Conservation (phyloP, 30 jellyfish, hydroid and myxozoan genomes). For the Aurelia aurita region DNA sequence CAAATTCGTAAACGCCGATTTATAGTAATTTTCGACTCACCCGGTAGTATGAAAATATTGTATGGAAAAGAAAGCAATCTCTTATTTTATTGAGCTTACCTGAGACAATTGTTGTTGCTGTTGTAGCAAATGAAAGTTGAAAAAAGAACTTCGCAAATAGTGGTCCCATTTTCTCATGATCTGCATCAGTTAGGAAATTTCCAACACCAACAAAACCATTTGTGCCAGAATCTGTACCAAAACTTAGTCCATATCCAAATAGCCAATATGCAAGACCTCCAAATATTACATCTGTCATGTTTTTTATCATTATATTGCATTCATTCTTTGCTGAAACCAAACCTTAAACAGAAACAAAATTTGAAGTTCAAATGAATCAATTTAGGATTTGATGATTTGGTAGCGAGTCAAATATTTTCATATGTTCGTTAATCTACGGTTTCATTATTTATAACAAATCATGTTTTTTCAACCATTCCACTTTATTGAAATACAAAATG, state of each 20-base stretch:
- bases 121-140: constrained; percentile 92
- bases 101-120: constrained; percentile 92
- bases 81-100: constrained; percentile 22
- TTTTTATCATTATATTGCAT: constrained; percentile 89
- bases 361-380: no score
- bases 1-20: no score
- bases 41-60: no score
- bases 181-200: constrained; percentile 73
- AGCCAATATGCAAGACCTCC: constrained; percentile 93
- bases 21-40: no score
- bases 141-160: constrained; percentile 73
- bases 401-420: no score
- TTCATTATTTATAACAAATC: no score
- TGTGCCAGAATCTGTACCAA: constrained; percentile 61
- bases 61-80: no score
- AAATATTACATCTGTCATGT: constrained; percentile 86
- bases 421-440: no score
- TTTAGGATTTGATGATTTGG: no score
- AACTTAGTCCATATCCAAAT: constrained; percentile 83
- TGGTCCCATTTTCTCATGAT: constrained; percentile 78
- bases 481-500: no score
- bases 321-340: constrained; percentile 84
- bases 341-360: constrained; percentile 45
- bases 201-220: constrained; percentile 83
- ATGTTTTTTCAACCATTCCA: no score